These are phyloP conservation scores for Galerucella nymphaeae DNA, from an alignment of 2,888 invertebrate species.

Conservation along the genomic window DNA sequence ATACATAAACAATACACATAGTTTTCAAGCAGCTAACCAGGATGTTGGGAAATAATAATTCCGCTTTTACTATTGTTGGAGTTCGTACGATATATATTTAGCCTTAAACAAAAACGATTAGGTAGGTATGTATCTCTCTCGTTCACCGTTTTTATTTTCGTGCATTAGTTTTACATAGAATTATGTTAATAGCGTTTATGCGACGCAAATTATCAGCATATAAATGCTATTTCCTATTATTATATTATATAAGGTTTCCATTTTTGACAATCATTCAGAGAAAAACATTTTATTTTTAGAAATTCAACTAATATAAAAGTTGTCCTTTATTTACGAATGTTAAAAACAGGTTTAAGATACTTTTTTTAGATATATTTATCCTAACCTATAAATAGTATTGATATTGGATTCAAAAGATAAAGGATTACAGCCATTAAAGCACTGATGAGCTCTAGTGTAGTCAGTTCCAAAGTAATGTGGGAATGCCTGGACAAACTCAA, in stretches of 20 bases:
- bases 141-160: background rate
- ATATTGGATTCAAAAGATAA: too few species aligned
- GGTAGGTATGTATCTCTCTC: background rate
- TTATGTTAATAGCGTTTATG: conserved; percentile 8
- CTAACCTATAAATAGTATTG: too few species aligned
- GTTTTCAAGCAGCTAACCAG: conserved; percentile 13
- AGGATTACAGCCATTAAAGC: too few species aligned
- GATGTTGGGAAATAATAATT: conserved; percentile 18
- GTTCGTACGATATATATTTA: conserved; percentile 13
- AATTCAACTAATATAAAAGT: too few species aligned
- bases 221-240: background rate
- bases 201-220: background rate
- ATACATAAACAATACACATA: conserved; percentile 15
- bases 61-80: conserved; percentile 15
- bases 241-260: background rate
- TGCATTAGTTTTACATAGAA: conserved; percentile 8
- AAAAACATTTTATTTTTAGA: background rate
- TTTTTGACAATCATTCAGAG: background rate
- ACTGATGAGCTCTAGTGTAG: too few species aligned
- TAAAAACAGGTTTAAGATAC: too few species aligned
- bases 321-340: too few species aligned
- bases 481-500: too few species aligned
- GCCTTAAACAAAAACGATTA: conserved; percentile 11
- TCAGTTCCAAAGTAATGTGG: too few species aligned
- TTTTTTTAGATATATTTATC: too few species aligned